Percentiles rank a stretch among this genome's conserved stretches.
Conservation (phyloP, 2,888 invertebrate species). For the Cephus sareptanus region DNA sequence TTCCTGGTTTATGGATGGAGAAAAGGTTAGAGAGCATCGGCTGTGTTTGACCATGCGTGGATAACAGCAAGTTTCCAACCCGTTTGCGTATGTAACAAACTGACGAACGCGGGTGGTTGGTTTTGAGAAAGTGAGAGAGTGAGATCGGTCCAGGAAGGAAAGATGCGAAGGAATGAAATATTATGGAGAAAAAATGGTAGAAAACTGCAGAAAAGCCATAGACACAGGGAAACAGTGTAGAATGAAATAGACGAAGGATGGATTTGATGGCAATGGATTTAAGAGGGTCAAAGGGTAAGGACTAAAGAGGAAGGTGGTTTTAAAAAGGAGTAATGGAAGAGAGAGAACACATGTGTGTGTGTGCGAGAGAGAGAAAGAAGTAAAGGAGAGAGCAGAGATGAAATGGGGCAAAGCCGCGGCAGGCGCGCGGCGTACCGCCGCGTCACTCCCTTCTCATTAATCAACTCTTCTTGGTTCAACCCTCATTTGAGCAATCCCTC, state of each 20-base stretch:
- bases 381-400: constrained; percentile 36
- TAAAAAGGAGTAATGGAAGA: constrained; percentile 12
- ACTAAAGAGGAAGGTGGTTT: not conserved
- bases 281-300: not conserved
- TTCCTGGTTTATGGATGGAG: not conserved
- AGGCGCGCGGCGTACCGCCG: constrained; percentile 48
- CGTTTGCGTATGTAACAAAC: constrained; percentile 36
- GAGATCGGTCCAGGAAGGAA: constrained; percentile 8
- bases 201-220: constrained; percentile 12
- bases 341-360: not conserved
- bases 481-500: constrained; percentile 20
- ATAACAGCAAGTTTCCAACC: constrained; percentile 36
- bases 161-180: constrained; percentile 19
- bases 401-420: constrained; percentile 42
- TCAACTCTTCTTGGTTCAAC: constrained; percentile 44
- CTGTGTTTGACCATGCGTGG: constrained; percentile 20
- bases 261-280: not conserved
- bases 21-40: not conserved
- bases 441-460: constrained; percentile 61
- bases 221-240: constrained; percentile 5
- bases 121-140: constrained; percentile 2
- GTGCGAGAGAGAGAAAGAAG: constrained; percentile 27
- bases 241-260: constrained; percentile 9
- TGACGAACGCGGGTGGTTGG: constrained; percentile 5
- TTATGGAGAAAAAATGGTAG: constrained; percentile 11